Percentiles rank a stretch among this genome's conserved stretches.
phyloP scores from a whole-genome alignment of 2,797 vertebrate species.

The Clamator glandarius region DNA sequence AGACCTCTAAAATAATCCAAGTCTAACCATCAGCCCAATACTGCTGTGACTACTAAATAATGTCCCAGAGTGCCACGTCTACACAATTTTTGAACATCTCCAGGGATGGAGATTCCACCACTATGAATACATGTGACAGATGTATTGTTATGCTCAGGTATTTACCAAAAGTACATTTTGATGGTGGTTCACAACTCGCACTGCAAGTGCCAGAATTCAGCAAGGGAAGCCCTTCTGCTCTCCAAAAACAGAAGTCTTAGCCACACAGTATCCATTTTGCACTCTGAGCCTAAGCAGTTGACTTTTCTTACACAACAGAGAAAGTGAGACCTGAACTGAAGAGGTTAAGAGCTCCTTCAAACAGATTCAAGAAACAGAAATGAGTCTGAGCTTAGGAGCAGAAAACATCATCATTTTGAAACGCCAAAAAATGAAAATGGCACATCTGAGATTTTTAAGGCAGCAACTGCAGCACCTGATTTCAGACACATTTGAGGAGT shows the following conservation, averaged over 20 bases:
- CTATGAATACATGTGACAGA: not conserved
- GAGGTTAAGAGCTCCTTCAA: not conserved
- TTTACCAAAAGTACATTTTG: not conserved
- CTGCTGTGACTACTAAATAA: too few relatives aligned
- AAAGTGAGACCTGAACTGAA: not conserved
- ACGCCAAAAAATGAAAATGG: not conserved
- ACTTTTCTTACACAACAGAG: not conserved
- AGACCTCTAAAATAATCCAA: too few relatives aligned
- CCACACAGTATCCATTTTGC: not conserved
- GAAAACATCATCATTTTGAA: not conserved
- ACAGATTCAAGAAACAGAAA: not conserved
- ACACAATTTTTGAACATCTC: too few relatives aligned
- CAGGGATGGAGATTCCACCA: too few relatives aligned
- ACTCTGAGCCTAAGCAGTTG: not conserved
- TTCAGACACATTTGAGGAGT: not conserved
- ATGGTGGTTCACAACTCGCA: not conserved
- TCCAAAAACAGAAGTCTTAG: not conserved
- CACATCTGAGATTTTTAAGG: not conserved
- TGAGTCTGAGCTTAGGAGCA: not conserved
- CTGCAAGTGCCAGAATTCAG: not conserved
- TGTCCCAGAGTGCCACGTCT: too few relatives aligned
- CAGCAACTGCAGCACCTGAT: not conserved
- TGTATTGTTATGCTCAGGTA: not conserved
- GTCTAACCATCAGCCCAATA: too few relatives aligned
- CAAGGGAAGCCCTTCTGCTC: not conserved